Conservation (phyloP, 2,113 vertebrate species). For the Camelus bactrianus region DNA sequence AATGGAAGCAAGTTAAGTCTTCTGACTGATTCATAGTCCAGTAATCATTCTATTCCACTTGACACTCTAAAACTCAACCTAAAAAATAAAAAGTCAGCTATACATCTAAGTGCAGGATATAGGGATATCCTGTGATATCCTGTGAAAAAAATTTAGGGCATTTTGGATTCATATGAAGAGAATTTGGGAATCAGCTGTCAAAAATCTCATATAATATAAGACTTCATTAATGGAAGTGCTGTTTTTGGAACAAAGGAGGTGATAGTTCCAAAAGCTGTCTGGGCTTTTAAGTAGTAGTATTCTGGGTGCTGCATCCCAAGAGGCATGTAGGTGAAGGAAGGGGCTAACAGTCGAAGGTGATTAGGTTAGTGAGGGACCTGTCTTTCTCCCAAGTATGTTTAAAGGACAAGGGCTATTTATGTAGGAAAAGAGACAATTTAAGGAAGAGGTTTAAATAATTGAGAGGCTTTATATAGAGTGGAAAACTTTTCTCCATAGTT, state of each 20-base stretch:
- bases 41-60: slow-evolving; percentile 18
- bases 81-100: background rate
- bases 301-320: background rate
- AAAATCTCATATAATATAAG: background rate
- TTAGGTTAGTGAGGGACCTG: background rate
- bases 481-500: background rate
- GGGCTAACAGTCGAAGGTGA: background rate
- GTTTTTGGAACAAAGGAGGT: slow-evolving; percentile 9
- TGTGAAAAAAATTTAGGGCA: background rate
- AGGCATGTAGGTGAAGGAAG: background rate
- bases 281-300: background rate
- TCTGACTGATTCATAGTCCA: background rate
- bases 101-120: background rate
- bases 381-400: slow-evolving; percentile 10
- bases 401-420: slow-evolving; percentile 2
- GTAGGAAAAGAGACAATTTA: background rate
- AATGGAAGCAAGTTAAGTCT: background rate
- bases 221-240: slow-evolving; percentile 7
- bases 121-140: background rate
- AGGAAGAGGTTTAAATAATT: background rate
- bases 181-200: background rate
- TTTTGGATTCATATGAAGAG: slow-evolving; percentile 1
- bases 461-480: background rate
- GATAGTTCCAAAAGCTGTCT: background rate
- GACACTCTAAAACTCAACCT: background rate